phyloP scores from a whole-genome alignment of 2,113 vertebrate species.

The Nesospiza acunhae region DNA sequence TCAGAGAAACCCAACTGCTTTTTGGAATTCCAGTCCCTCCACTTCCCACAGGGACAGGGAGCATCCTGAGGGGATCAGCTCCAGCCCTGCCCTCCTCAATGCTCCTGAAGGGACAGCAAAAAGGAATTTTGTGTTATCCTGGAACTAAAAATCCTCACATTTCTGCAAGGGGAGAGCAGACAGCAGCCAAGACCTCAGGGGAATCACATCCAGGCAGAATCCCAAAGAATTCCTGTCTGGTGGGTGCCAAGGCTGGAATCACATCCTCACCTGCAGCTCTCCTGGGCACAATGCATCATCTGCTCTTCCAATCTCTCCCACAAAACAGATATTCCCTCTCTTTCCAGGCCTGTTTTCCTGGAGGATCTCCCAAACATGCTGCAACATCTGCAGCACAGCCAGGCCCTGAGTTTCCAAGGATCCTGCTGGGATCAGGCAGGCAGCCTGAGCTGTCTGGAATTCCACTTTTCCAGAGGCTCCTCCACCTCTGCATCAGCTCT shows the following conservation, averaged over 20 bases:
- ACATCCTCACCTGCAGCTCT: neutral
- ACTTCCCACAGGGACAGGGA: neutral
- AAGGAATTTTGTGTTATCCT: no score
- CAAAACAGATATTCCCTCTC: neutral
- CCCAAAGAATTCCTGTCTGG: neutral
- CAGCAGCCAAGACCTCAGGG: fast-evolving
- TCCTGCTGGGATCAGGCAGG: neutral
- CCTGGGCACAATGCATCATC: neutral
- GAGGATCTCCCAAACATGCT: neutral
- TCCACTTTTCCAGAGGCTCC: neutral
- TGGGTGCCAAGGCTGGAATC: neutral
- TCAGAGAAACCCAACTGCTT: no score
- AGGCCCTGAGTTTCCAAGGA: neutral
- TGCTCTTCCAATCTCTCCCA: neutral
- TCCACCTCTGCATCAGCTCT: neutral
- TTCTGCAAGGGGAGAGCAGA: neutral
- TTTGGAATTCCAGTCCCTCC: neutral
- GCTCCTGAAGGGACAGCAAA: neutral
- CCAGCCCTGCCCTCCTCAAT: neutral
- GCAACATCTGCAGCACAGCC: neutral
- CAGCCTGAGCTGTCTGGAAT: neutral
- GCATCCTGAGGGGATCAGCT: neutral
- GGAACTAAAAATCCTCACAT: neutral
- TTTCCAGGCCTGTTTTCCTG: neutral
- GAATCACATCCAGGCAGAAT: neutral